Conservation (phyloP, 2,888 invertebrate species). For the Empis stercorea region DNA sequence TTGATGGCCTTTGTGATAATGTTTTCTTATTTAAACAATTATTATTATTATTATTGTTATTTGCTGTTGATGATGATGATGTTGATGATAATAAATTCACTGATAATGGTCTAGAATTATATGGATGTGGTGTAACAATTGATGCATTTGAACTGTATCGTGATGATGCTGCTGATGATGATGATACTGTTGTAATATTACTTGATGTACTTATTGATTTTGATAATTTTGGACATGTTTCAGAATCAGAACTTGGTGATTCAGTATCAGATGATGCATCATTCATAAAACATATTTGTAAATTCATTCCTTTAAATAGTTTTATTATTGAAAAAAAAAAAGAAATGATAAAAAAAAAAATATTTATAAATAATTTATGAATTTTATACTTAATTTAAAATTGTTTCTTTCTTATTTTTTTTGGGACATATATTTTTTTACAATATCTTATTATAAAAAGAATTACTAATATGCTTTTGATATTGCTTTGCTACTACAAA, state of each 20-base stretch:
- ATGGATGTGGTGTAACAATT: conserved; percentile 18
- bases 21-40: conserved; percentile 21
- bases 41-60: conserved; percentile 12
- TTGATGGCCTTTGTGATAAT: conserved; percentile 29
- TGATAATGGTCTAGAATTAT: conserved; percentile 23
- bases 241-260: conserved; percentile 61
- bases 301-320: conserved; percentile 60
- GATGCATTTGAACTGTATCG: conserved; percentile 10
- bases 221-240: conserved; percentile 36
- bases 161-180: conserved; percentile 8
- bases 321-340: background rate
- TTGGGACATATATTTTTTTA: background rate
- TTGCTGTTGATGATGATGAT: conserved; percentile 14
- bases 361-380: too few relatives aligned
- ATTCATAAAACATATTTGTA: conserved; percentile 94
- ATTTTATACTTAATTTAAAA: too few relatives aligned
- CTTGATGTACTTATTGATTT: conserved; percentile 17
- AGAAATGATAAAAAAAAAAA: background rate
- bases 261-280: conserved; percentile 78
- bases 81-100: conserved; percentile 15
- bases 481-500: too few relatives aligned
- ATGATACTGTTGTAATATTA: conserved; percentile 13
- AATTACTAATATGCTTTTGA: too few relatives aligned
- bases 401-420: too few relatives aligned
- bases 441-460: background rate